Percentiles rank a stretch among this genome's conserved stretches.
Evolutionary conservation across 2,888 invertebrate genomes (phyloP).

Genomic region (Callyntrura guangdongensis): DNA sequence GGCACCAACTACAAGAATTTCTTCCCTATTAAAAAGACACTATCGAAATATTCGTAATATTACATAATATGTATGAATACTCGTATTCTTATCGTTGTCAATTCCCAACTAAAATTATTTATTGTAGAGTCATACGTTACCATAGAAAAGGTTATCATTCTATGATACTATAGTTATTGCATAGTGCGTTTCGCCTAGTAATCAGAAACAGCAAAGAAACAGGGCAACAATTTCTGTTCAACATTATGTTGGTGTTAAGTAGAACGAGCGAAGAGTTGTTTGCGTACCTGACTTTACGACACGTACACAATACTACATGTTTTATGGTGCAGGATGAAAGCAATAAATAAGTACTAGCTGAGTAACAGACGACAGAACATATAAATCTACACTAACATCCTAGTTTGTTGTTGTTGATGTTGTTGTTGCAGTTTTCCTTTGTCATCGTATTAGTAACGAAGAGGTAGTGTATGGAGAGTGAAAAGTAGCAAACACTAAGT

Average conservation of each 20-base stretch:
- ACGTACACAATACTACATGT: not conserved
- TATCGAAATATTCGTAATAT: not conserved
- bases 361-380: not conserved
- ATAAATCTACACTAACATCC: constrained; percentile 62
- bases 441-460: constrained; percentile 36
- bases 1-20: constrained; percentile 68
- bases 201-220: constrained; percentile 3
- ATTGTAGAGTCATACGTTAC: constrained; percentile 18
- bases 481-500: constrained; percentile 20
- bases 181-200: constrained; percentile 50
- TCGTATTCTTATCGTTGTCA: not conserved
- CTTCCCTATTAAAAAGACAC: not conserved
- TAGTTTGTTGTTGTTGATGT: constrained; percentile 12
- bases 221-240: constrained; percentile 20
- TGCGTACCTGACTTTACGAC: not conserved
- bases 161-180: constrained; percentile 62
- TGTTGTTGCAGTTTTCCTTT: constrained; percentile 37
- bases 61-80: not conserved
- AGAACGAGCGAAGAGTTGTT: not conserved
- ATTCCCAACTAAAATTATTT: not conserved
- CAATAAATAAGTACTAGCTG: constrained; percentile 52
- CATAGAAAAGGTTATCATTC: constrained; percentile 24
- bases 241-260: not conserved
- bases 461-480: not conserved
- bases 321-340: constrained; percentile 22